These are phyloP conservation scores for Columba guinea DNA, from an alignment of 2,797 vertebrate genomes.

Conservation along the genomic window DNA sequence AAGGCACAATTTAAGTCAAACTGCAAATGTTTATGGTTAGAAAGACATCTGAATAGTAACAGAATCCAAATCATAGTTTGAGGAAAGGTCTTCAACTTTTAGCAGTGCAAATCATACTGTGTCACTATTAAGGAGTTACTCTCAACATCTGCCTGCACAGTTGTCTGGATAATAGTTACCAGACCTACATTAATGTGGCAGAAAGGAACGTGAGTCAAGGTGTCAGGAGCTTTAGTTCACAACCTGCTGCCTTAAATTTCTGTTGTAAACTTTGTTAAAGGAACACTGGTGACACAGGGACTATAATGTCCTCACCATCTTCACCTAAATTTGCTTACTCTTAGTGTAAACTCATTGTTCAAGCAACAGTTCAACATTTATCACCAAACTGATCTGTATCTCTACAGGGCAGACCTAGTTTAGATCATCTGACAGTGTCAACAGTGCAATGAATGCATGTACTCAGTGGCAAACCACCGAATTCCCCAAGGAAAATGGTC, in stretches of 20 bases:
- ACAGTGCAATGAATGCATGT: not conserved
- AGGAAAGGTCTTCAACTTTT: not conserved
- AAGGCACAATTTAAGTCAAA: not conserved
- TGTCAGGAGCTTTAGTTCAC: not conserved
- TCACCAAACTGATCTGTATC: not conserved
- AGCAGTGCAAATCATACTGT: not conserved
- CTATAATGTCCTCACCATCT: not conserved
- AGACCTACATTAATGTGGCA: not conserved
- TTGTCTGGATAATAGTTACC: not conserved
- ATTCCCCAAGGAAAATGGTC: not conserved
- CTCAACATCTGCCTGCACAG: not conserved
- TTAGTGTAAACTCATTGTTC: not conserved
- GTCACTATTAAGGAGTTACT: not conserved
- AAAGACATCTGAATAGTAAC: not conserved
- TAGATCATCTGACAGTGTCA: not conserved
- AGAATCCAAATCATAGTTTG: not conserved
- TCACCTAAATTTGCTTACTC: not conserved
- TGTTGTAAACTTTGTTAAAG: not conserved
- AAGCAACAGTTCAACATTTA: not conserved
- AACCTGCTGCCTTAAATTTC: not conserved
- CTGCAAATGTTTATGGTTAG: not conserved
- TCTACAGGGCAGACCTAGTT: not conserved
- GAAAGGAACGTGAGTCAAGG: not conserved
- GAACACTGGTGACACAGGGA: not conserved
- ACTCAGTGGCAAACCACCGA: not conserved